These are phyloP conservation scores for Pollachius pollachius DNA, from an alignment of 2,113 vertebrate genomes.

Conservation along the genomic window DNA sequence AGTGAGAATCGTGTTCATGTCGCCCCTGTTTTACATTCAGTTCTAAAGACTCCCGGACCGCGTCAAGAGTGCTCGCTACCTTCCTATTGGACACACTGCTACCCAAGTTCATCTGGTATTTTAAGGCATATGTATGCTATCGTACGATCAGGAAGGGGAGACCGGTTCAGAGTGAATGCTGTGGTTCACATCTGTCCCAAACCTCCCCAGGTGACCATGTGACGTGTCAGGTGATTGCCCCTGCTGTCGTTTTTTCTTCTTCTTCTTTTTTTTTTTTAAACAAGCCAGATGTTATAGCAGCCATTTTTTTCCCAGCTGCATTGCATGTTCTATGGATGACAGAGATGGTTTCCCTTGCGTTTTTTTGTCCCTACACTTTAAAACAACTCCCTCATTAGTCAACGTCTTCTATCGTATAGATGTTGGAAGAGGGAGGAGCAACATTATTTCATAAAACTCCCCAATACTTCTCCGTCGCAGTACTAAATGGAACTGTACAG, in stretches of 20 bases:
- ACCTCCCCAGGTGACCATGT: neutral
- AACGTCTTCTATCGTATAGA: no score
- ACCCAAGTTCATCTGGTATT: conserved; percentile 1
- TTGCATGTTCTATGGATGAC: neutral
- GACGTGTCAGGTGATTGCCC: neutral
- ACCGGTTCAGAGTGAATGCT: neutral
- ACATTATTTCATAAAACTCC: no score
- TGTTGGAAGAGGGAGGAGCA: no score
- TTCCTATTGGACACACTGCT: no score
- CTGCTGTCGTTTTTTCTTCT: neutral
- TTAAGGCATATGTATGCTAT: conserved; percentile 13
- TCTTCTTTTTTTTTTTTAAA: neutral
- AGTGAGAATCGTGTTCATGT: conserved; percentile 1
- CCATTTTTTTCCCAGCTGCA: neutral
- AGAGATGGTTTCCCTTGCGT: neutral
- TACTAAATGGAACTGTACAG: no score
- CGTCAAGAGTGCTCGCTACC: neutral
- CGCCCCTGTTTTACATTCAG: conserved; percentile 22
- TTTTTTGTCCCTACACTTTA: neutral
- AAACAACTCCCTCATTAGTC: no score
- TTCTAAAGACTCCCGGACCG: neutral
- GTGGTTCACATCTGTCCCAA: neutral
- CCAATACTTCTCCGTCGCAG: no score
- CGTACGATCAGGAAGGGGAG: neutral
- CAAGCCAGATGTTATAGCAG: neutral